Conservation (phyloP, 2,888 invertebrate species). For the Drosophila testacea region DNA sequence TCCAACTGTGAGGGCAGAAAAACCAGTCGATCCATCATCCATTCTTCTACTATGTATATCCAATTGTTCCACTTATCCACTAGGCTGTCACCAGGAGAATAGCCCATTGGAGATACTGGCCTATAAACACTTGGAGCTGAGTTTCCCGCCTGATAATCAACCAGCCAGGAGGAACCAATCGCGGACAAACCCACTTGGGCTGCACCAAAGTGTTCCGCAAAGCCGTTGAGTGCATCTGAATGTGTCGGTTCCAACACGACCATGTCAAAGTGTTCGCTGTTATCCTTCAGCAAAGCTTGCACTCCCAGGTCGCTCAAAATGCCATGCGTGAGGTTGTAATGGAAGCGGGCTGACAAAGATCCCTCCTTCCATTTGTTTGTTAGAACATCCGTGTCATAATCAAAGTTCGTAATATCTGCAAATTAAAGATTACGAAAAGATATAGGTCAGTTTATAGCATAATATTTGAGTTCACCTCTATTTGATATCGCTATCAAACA, state of each 20-base stretch:
- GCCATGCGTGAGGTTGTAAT: neutral
- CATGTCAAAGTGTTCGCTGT: constrained; percentile 16
- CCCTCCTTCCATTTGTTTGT: constrained; percentile 17
- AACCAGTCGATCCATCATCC: constrained; percentile 34
- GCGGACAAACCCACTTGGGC: constrained; percentile 62
- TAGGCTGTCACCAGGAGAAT: constrained; percentile 4
- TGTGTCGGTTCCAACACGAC: constrained; percentile 9
- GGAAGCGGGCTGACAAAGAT: neutral
- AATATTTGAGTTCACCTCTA: no score
- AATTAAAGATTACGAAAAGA: no score
- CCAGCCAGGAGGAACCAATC: constrained; percentile 42
- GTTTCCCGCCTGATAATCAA: constrained; percentile 61
- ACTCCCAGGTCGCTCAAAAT: constrained; percentile 7
- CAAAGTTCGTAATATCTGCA: constrained; percentile 5
- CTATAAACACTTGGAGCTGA: constrained; percentile 50
- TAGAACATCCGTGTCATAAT: neutral
- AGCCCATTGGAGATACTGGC: constrained; percentile 42
- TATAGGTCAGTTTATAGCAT: no score
- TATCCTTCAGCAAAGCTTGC: constrained; percentile 1
- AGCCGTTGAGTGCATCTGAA: constrained; percentile 11
- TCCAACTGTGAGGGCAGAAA: constrained; percentile 32
- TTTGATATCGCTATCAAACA: no score
- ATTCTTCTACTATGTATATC: constrained; percentile 47
- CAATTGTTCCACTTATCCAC: constrained; percentile 37
- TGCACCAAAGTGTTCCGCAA: constrained; percentile 37